Percentiles rank a stretch among this genome's conserved stretches.
Evolutionary conservation across 2,888 invertebrate genomes (phyloP).

Genomic region (Xestia c-nigrum): DNA sequence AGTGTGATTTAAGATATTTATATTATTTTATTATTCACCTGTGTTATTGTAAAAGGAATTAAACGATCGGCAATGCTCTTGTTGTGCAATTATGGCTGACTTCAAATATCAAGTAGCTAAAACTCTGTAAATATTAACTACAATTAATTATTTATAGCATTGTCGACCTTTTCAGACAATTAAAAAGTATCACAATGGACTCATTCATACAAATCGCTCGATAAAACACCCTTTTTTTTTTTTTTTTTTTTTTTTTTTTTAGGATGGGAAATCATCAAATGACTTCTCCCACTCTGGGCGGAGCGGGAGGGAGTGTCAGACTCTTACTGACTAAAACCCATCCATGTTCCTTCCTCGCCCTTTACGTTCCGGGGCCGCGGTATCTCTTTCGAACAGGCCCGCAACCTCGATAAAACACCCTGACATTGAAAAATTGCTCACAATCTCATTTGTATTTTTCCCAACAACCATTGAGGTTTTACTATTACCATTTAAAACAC

Average conservation of each 20-base stretch:
- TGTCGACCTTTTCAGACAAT: conserved; percentile 14
- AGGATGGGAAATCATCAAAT: too few species aligned
- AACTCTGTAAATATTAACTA: not conserved
- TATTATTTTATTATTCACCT: not conserved
- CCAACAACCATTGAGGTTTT: conserved; percentile 29
- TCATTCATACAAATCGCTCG: conserved; percentile 17
- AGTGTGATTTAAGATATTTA: conserved; percentile 18
- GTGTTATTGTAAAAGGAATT: not conserved
- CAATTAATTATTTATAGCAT: not conserved
- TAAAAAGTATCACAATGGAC: conserved; percentile 3
- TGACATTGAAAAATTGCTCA: conserved; percentile 22
- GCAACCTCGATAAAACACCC: conserved; percentile 9
- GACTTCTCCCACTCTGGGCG: too few species aligned
- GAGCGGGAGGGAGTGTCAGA: too few species aligned
- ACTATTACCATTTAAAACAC: conserved; percentile 9
- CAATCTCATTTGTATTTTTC: conserved; percentile 21
- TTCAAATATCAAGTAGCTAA: not conserved
- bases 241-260: too few species aligned
- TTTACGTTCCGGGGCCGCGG: too few species aligned
- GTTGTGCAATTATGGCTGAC: not conserved
- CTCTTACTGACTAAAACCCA: too few species aligned
- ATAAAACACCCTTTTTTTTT: conserved; percentile 15
- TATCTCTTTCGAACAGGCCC: too few species aligned
- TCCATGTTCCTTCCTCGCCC: too few species aligned
- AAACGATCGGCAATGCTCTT: not conserved